Conservation (phyloP, 2,888 invertebrate genomes). For the Unio delphinus region DNA sequence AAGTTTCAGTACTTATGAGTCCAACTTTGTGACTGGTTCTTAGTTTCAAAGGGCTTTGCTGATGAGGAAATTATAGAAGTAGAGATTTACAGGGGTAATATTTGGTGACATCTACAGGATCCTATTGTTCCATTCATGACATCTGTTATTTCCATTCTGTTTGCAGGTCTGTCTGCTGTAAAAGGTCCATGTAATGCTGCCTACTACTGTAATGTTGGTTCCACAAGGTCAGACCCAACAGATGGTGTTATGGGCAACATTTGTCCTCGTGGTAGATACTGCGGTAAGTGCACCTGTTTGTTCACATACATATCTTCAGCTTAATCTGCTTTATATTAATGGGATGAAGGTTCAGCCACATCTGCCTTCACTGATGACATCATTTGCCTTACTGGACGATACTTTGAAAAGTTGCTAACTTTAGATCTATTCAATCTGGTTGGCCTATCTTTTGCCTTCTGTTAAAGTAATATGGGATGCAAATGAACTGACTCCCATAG, state of each 20-base stretch:
- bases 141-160: background rate
- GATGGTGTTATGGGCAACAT: conserved; percentile 64
- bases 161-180: conserved; percentile 51
- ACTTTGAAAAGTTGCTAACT: background rate
- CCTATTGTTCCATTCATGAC: background rate
- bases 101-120: background rate
- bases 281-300: conserved; percentile 45
- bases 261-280: conserved; percentile 67
- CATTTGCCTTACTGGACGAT: background rate
- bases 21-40: no score
- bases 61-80: no score
- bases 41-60: no score
- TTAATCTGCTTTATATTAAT: no score
- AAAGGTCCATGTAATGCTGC: conserved; percentile 60
- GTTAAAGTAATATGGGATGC: no score
- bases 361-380: background rate
- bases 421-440: no score
- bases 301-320: no score
- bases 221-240: conserved; percentile 58
- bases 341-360: background rate
- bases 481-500: no score
- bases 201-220: conserved; percentile 60
- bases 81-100: no score
- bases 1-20: no score
- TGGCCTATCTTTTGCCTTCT: no score